phyloP scores from a whole-genome alignment of 2,888 invertebrate species.

The Vannuccia rotundouncinata region DNA sequence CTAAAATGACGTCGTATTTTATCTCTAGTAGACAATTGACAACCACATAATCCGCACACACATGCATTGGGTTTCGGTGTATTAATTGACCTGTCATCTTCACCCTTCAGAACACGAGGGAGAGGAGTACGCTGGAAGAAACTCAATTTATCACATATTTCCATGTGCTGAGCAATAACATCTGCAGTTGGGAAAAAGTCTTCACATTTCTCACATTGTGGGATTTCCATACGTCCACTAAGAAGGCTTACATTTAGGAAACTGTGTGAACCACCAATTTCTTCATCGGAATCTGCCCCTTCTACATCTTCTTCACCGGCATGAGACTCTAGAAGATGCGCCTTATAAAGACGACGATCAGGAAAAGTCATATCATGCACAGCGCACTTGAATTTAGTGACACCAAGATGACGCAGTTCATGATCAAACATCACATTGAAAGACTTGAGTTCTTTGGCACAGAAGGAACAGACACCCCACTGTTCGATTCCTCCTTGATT shows the following conservation, averaged over 20 bases:
- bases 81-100: not conserved
- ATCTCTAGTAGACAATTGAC: conserved; percentile 25
- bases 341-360: conserved; percentile 34
- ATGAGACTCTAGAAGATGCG: conserved; percentile 32
- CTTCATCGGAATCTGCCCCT: conserved; percentile 31
- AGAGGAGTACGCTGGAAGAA: conserved; percentile 30
- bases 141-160: conserved; percentile 31
- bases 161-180: conserved; percentile 27
- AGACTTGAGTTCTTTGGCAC: conserved; percentile 38
- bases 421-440: conserved; percentile 36
- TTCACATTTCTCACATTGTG: conserved; percentile 38
- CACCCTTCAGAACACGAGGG: not conserved
- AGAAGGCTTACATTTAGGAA: not conserved
- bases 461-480: conserved; percentile 37
- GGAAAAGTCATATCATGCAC: conserved; percentile 31
- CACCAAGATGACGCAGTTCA: conserved; percentile 36
- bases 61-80: not conserved
- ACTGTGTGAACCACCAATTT: conserved; percentile 9
- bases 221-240: conserved; percentile 14
- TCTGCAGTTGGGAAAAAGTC: conserved; percentile 39
- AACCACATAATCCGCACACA: conserved; percentile 37
- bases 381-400: conserved; percentile 28
- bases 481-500: not conserved
- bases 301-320: conserved; percentile 34
- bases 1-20: conserved; percentile 32